Percentiles rank a stretch among this genome's conserved stretches.
phyloP scores from a whole-genome alignment of 2,888 invertebrate genomes.

The Plebejus melissa region DNA sequence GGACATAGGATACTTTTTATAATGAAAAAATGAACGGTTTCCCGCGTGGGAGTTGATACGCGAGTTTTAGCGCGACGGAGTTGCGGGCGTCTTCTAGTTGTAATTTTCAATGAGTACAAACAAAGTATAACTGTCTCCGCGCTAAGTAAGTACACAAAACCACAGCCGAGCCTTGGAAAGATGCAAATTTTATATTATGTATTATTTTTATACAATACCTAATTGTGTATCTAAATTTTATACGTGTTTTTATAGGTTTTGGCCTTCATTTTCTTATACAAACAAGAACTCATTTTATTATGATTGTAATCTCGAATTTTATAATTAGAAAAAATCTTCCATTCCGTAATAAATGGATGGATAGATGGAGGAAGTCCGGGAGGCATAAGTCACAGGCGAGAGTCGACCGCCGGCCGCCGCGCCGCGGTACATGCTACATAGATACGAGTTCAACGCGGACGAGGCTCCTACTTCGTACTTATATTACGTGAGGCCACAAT shows the following conservation, averaged over 20 bases:
- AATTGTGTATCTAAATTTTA: not conserved
- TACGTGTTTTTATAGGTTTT: not conserved
- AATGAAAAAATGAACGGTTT: too few relatives aligned
- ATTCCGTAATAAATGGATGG: not conserved
- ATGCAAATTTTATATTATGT: not conserved
- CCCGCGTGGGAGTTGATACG: too few relatives aligned
- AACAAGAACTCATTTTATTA: not conserved
- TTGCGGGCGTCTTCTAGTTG: too few relatives aligned
- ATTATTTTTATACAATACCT: conserved; percentile 4
- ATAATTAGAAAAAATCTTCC: not conserved
- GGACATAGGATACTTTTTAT: too few relatives aligned
- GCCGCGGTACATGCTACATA: not conserved
- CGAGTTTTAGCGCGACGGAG: too few relatives aligned
- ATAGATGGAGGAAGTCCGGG: too few relatives aligned
- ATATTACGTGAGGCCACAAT: not conserved
- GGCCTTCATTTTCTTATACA: not conserved
- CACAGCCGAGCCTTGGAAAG: not conserved
- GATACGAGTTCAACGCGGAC: not conserved
- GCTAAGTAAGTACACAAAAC: not conserved
- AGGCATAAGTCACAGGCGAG: not conserved
- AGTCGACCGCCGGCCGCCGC: not conserved
- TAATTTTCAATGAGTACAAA: not conserved
- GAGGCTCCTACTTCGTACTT: not conserved
- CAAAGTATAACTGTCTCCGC: not conserved
- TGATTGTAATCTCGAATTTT: not conserved